Percentiles rank a stretch among this genome's conserved stretches.
These are phyloP conservation scores for Myotis myotis DNA, from an alignment of 2,797 vertebrate species.

Conservation along the genomic window DNA sequence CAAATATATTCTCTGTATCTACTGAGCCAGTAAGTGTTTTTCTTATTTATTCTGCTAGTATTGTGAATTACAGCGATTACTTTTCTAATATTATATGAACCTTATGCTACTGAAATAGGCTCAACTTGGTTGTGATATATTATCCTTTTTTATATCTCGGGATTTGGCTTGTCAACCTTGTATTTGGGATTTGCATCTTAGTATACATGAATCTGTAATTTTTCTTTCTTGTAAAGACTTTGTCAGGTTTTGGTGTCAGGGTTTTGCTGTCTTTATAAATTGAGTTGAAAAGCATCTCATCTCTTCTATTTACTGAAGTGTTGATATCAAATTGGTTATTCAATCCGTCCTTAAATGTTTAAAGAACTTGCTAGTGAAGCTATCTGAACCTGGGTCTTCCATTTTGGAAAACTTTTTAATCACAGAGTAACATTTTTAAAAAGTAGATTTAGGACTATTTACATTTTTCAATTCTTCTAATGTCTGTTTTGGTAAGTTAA, in stretches of 20 bases:
- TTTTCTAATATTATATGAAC: neutral
- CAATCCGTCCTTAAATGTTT: neutral
- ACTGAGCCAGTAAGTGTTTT: neutral
- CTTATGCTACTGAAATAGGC: neutral
- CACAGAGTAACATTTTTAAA: neutral
- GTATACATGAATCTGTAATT: neutral
- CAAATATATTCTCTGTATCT: neutral
- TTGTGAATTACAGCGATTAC: neutral
- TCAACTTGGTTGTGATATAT: neutral
- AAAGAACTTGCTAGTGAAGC: neutral
- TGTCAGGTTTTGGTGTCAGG: neutral
- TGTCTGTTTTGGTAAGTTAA: neutral
- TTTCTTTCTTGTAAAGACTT: neutral
- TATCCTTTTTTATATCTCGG: neutral
- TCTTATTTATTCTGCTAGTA: neutral
- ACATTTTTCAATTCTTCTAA: neutral
- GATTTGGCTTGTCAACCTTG: neutral
- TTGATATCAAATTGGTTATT: neutral
- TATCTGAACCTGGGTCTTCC: neutral
- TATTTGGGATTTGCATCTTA: neutral
- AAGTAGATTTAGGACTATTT: neutral
- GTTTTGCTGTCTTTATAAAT: neutral
- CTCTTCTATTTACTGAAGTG: neutral
- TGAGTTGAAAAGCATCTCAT: slow-evolving; percentile 12
- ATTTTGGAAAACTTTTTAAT: neutral